phyloP scores from a whole-genome alignment of 2,888 invertebrate species.

The Barypeithes pellucidus region DNA sequence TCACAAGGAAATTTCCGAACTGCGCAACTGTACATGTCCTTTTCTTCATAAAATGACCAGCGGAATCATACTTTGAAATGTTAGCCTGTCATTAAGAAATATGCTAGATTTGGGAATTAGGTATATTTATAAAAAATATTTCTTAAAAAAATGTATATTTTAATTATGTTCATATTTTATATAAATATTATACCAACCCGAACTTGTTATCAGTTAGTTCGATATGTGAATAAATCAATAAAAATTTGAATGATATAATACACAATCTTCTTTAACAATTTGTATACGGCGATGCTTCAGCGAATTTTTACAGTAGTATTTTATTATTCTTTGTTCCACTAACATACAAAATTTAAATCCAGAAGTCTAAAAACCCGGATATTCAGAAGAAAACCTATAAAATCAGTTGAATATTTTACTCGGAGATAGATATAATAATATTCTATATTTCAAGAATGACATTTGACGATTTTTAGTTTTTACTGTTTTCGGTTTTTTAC shows the following conservation, averaged over 20 bases:
- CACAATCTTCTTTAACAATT: conserved; percentile 7
- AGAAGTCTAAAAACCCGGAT: not conserved
- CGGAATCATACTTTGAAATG: too few species aligned
- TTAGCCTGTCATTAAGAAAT: too few species aligned
- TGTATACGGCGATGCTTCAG: conserved; percentile 19
- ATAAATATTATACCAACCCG: not conserved
- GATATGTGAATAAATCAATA: conserved; percentile 15
- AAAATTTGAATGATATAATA: conserved; percentile 4
- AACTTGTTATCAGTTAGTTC: not conserved
- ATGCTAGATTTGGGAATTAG: too few species aligned
- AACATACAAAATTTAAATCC: conserved; percentile 23
- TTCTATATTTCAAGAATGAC: conserved; percentile 1
- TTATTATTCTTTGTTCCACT: conserved; percentile 19
- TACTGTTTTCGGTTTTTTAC: not conserved
- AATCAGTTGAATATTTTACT: conserved; percentile 13
- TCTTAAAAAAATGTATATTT: too few species aligned
- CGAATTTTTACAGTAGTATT: conserved; percentile 3
- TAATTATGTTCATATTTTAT: not conserved
- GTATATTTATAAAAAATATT: too few species aligned
- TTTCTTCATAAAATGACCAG: too few species aligned
- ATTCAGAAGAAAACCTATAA: conserved; percentile 10
- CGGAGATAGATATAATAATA: conserved; percentile 1
- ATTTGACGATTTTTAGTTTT: conserved; percentile 14
- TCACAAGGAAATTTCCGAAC: too few species aligned
- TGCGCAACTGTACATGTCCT: too few species aligned